Evolutionary conservation across 2,113 vertebrate genomes (phyloP).

Genomic region (Thunnus maccoyii): DNA sequence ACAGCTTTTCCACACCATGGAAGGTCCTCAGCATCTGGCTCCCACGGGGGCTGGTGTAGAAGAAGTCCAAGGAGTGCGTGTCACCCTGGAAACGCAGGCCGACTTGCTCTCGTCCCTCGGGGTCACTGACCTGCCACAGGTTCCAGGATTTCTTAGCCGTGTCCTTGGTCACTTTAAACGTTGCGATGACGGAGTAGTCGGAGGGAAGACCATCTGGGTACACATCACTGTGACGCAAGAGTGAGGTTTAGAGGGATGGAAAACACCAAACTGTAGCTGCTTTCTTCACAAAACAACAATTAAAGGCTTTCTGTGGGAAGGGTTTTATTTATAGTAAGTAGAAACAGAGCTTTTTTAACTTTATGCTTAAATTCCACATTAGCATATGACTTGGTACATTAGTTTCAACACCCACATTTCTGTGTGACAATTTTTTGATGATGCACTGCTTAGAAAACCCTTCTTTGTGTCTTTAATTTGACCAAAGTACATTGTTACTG

Average conservation of each 20-base stretch:
- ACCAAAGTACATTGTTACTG: slow-evolving; percentile 38
- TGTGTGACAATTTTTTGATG: slow-evolving; percentile 1
- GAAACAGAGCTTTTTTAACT: slow-evolving; percentile 7
- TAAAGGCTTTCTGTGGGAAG: neutral
- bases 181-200: slow-evolving; percentile 81
- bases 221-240: slow-evolving; percentile 68
- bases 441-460: slow-evolving; percentile 7
- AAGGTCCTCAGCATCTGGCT: slow-evolving; percentile 76
- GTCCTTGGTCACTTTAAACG: slow-evolving; percentile 82
- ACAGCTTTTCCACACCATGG: slow-evolving; percentile 74
- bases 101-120: slow-evolving; percentile 72
- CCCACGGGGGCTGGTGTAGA: slow-evolving; percentile 68
- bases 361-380: slow-evolving; percentile 3
- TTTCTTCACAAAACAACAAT: slow-evolving; percentile 29
- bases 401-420: slow-evolving; percentile 11
- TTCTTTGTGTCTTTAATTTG: slow-evolving; percentile 44
- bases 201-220: slow-evolving; percentile 82
- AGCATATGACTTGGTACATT: neutral
- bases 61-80: slow-evolving; percentile 75
- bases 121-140: slow-evolving; percentile 85
- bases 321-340: slow-evolving; percentile 22
- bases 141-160: slow-evolving; percentile 74
- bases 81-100: slow-evolving; percentile 79
- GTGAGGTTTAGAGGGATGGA: slow-evolving; percentile 10
- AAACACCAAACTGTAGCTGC: slow-evolving; percentile 16